Conservation (phyloP, 30 jellyfish, hydroid and myxozoan genomes). For the Calvadosia cruxmelitensis region DNA sequence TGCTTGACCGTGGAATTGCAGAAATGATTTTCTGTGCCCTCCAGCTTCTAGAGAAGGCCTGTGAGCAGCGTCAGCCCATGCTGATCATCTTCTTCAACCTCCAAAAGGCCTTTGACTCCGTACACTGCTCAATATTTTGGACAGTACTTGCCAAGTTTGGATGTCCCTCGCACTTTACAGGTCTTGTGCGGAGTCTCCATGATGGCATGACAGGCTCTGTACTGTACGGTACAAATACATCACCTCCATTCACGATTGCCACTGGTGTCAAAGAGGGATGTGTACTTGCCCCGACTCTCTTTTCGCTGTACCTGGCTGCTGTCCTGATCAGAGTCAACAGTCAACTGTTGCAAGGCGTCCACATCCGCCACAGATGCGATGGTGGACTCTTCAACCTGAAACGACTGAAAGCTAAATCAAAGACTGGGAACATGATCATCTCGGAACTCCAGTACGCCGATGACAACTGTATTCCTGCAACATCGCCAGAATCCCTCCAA, state of each 20-base stretch:
- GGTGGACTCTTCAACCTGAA: constrained; percentile 17
- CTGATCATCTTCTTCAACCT: neutral
- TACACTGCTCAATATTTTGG: constrained; percentile 8
- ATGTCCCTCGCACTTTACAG: constrained; percentile 9
- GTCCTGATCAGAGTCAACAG: neutral
- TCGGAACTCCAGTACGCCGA: too few relatives aligned
- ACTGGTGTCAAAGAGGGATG: constrained; percentile 20
- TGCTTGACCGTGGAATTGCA: constrained; percentile 4
- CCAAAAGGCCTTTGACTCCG: constrained; percentile 7
- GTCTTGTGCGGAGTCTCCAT: neutral
- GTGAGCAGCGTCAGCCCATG: constrained; percentile 3
- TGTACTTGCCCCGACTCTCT: constrained; percentile 16
- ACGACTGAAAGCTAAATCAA: too few relatives aligned
- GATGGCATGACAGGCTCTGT: constrained; percentile 6
- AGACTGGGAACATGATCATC: too few relatives aligned
- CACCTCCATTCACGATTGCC: constrained; percentile 1
- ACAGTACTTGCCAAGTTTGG: constrained; percentile 8
- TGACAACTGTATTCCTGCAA: too few relatives aligned
- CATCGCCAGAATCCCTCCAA: too few relatives aligned
- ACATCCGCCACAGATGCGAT: constrained; percentile 1
- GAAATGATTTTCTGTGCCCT: constrained; percentile 13
- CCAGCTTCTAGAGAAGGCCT: neutral
- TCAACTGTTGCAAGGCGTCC: neutral
- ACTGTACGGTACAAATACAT: neutral
- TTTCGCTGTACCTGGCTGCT: constrained; percentile 8